Base-by-base conservation (phyloP, 1,140 invertebrate genomes). In the Trichoplusia ni region DNA sequence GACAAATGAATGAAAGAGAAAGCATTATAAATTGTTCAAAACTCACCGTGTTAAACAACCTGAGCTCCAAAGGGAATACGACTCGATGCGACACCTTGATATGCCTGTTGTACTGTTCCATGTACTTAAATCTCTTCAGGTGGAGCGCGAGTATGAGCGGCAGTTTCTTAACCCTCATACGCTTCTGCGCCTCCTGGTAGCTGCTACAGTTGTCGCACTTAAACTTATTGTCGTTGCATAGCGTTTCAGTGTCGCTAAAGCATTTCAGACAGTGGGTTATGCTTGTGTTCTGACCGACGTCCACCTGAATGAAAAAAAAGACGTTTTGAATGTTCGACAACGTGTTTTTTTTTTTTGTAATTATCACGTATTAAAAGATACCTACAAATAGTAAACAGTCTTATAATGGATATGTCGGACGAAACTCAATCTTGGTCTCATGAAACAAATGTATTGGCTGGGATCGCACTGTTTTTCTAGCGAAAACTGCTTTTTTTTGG, bases 221-320 rank as follows among this genome's bases (percentile, higher is more conserved):
- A 86, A 99, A 99, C 92, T 99, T 99, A 92, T 99, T 99, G 89
- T 99, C 99, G 78, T 96, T 98, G 91, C 98, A 98, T n/a, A 99
- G 92, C 9, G 98, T 99, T 90, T 99, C 99, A 62, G 98, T 99
- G 90, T 98, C 98, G 79, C 97, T 99, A 90, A 99, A 99, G 85
- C 97, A 99, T 69, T 97, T 93, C 65, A 99, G 92, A 92, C 99
- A 99, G 88, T 99, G 98, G 1, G 98, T 99, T 66, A 99, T 99
- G 64, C 98, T 99, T 5, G 99, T 99, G 90, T 99, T 99, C 89
- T 99, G 98, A 91, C 99, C 98, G 33, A 99, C 98, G 84, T 99
- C 99, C 49, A 99, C 98, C 91, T 99, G 98, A n/a, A 37, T 27
- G 4, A 9, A 11, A 13, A 0, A 42, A 42, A 21, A 18, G 7